Percentiles rank a stretch among this genome's conserved stretches.
phyloP scores from a whole-genome alignment of 2,888 invertebrate species.

The Cephus sareptanus region DNA sequence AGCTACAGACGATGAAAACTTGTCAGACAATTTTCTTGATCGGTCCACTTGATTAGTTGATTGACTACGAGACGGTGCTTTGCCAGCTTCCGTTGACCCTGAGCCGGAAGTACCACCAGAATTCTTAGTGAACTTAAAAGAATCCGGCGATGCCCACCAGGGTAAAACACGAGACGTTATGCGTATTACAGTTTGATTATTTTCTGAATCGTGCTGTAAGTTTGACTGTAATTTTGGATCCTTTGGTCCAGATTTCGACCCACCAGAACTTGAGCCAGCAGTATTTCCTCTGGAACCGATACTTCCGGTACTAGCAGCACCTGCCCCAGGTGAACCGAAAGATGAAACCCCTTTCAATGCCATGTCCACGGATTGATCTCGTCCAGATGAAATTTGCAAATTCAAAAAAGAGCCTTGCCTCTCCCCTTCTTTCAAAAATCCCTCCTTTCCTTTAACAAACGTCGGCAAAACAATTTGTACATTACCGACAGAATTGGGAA shows the following conservation, averaged over 20 bases:
- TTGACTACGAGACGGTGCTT: neutral
- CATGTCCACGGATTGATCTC: no score
- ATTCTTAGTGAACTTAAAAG: constrained; percentile 24
- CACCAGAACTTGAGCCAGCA: neutral
- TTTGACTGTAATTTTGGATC: constrained; percentile 4
- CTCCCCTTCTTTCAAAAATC: no score
- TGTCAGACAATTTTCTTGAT: no score
- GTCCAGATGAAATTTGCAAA: no score
- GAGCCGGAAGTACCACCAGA: neutral
- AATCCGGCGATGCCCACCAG: constrained; percentile 33
- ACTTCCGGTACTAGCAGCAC: no score
- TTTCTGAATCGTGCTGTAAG: neutral
- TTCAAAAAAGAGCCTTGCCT: no score
- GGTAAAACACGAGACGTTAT: constrained; percentile 15
- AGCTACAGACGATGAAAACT: no score
- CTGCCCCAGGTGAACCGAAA: no score
- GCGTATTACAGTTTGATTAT: constrained; percentile 7
- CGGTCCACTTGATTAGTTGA: no score
- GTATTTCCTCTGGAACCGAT: neutral
- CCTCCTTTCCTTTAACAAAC: neutral
- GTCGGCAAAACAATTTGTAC: constrained; percentile 41
- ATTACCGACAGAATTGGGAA: constrained; percentile 38
- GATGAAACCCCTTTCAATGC: no score
- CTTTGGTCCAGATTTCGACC: constrained; percentile 3
- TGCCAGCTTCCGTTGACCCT: neutral